phyloP scores from a whole-genome alignment of 2,113 vertebrate species.

The Acanthochromis polyacanthus region DNA sequence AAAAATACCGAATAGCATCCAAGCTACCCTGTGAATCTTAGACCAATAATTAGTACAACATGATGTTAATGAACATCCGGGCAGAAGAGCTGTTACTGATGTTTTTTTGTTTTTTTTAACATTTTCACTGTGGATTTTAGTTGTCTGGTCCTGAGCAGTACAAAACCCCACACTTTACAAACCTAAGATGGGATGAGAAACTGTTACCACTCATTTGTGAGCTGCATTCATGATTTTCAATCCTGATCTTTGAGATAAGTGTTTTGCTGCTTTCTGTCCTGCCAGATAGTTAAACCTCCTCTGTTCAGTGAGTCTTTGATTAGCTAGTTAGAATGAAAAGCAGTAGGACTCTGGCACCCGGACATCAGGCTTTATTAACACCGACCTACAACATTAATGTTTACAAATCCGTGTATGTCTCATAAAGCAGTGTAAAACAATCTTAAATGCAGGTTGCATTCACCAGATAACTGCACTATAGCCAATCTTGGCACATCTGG shows the following conservation, averaged over 20 bases:
- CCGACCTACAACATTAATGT: constrained; percentile 50
- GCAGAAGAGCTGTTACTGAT: constrained; percentile 11
- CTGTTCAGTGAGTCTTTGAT: constrained; percentile 5
- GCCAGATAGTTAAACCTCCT: not conserved
- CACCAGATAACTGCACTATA: constrained; percentile 60
- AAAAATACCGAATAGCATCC: constrained; percentile 9
- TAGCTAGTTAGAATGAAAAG: not conserved
- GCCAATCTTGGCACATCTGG: constrained; percentile 42
- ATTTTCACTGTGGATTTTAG: not conserved
- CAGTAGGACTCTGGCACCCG: constrained; percentile 12
- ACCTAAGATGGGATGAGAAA: constrained; percentile 24
- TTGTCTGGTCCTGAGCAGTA: not conserved
- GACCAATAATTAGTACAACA: not conserved
- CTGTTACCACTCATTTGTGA: constrained; percentile 32
- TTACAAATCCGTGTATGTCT: constrained; percentile 62
- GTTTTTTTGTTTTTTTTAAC: constrained; percentile 20
- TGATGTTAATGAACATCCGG: constrained; percentile 4
- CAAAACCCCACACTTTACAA: not conserved
- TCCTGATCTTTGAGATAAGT: constrained; percentile 21
- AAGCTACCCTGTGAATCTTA: not conserved
- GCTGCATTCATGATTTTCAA: constrained; percentile 29
- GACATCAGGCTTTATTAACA: constrained; percentile 30
- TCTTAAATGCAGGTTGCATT: constrained; percentile 43
- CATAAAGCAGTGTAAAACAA: constrained; percentile 50
- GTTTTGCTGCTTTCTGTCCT: constrained; percentile 12